phyloP scores from a whole-genome alignment of 92 coral and sea anemone genomes.

The Palythoa caribaeorum region DNA sequence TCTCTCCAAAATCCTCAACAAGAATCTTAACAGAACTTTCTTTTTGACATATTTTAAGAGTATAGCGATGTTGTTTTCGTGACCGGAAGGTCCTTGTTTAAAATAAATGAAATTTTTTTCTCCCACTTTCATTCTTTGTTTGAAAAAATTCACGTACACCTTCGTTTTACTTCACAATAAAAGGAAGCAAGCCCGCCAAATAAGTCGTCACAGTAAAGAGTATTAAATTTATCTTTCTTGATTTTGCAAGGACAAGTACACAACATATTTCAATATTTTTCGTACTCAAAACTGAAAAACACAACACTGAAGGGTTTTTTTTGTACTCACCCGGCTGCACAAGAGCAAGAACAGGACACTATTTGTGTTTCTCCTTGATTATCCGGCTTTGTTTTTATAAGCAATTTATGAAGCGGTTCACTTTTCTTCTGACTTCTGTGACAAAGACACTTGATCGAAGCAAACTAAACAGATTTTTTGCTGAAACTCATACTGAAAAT shows the following conservation, averaged over 20 bases:
- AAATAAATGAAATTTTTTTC: no score
- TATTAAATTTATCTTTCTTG: neutral
- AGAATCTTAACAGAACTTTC: no score
- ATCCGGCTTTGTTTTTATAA: slow-evolving; percentile 2
- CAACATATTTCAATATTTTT: neutral
- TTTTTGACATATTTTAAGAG: no score
- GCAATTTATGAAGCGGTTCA: slow-evolving; percentile 7
- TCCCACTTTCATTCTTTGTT: no score
- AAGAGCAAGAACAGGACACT: neutral
- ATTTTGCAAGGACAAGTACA: neutral
- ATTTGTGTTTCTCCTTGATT: neutral
- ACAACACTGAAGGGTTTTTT: neutral
- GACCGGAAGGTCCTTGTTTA: no score
- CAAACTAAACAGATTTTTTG: neutral
- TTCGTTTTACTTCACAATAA: neutral
- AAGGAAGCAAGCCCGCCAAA: neutral
- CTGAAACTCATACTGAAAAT: slow-evolving; percentile 12
- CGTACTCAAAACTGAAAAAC: neutral
- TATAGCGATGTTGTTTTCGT: no score
- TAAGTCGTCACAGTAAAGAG: neutral
- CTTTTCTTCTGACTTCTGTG: slow-evolving; percentile 6
- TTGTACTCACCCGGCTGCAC: slow-evolving; percentile 16
- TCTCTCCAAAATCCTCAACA: no score
- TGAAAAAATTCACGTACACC: no score
- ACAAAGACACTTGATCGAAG: slow-evolving; percentile 9